A percentile compares a stretch with the other conserved stretches of the same genome.
These are phyloP conservation scores for Athripsodes cinereus DNA, from an alignment of 2,888 invertebrate genomes.

Conservation along the genomic window DNA sequence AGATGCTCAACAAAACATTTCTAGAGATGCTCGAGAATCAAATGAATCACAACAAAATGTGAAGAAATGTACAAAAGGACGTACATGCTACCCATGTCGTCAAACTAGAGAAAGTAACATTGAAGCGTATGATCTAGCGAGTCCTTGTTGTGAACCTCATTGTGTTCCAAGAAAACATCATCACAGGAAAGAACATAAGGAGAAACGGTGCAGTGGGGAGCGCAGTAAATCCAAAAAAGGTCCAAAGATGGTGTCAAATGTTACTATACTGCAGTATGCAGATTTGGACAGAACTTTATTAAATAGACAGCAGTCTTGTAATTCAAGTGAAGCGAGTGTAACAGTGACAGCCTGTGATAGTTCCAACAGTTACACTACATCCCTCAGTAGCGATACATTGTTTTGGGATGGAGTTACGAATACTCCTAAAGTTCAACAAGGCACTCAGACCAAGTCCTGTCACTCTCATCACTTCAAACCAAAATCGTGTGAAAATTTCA, in stretches of 20 bases:
- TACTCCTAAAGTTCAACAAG: neutral
- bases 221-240: conserved; percentile 50
- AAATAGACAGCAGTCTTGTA: conserved; percentile 77
- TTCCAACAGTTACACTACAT: conserved; percentile 77
- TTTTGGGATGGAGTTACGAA: conserved; percentile 63
- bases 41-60: conserved; percentile 29
- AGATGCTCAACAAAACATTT: conserved; percentile 33
- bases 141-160: conserved; percentile 81
- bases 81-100: conserved; percentile 67
- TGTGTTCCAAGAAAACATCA: conserved; percentile 62
- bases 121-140: conserved; percentile 81
- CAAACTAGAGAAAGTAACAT: conserved; percentile 67
- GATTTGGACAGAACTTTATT: conserved; percentile 61
- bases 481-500: conserved; percentile 86
- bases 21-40: conserved; percentile 31
- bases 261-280: neutral
- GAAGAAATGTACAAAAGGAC: conserved; percentile 30
- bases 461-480: conserved; percentile 52
- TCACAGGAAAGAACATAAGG: conserved; percentile 29
- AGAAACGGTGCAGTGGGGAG: conserved; percentile 35
- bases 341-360: conserved; percentile 56
- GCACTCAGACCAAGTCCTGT: conserved; percentile 12
- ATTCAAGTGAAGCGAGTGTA: conserved; percentile 67
- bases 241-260: conserved; percentile 29
- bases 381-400: conserved; percentile 78